These are phyloP conservation scores for Strigops habroptila DNA, from an alignment of 2,113 vertebrate species.

Conservation along the genomic window DNA sequence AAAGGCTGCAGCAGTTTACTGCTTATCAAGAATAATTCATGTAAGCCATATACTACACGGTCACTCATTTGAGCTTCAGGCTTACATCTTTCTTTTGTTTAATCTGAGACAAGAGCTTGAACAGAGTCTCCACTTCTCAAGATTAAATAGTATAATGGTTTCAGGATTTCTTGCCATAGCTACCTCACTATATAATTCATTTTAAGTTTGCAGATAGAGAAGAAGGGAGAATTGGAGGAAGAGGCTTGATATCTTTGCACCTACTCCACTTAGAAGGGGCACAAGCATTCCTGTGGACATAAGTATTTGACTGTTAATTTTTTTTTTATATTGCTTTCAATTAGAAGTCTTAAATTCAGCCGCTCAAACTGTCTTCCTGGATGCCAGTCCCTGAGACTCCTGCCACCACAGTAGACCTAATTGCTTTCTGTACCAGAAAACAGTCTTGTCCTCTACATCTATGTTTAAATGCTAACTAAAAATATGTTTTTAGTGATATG, in stretches of 20 bases:
- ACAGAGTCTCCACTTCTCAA: not conserved
- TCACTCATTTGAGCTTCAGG: not conserved
- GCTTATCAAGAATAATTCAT: not conserved
- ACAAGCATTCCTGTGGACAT: not conserved
- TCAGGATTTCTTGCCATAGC: not conserved
- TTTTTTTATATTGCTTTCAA: not conserved
- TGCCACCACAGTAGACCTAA: not conserved
- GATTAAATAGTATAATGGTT: not conserved
- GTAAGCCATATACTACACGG: not conserved
- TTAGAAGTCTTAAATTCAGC: not conserved
- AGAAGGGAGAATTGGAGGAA: not conserved
- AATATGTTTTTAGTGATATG: not conserved
- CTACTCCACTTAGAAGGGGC: not conserved
- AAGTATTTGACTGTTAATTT: not conserved
- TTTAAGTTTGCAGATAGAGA: not conserved
- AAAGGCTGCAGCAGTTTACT: not conserved
- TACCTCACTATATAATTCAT: not conserved
- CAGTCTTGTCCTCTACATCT: not conserved
- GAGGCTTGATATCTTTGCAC: not conserved
- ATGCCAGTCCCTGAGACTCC: not conserved
- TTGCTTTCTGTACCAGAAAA: not conserved
- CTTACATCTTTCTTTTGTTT: not conserved
- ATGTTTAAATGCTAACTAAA: not conserved
- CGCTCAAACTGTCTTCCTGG: not conserved
- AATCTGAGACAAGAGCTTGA: not conserved